Conservation (phyloP, 2,797 vertebrate genomes). For the Myoxocephalus aenaeus region DNA sequence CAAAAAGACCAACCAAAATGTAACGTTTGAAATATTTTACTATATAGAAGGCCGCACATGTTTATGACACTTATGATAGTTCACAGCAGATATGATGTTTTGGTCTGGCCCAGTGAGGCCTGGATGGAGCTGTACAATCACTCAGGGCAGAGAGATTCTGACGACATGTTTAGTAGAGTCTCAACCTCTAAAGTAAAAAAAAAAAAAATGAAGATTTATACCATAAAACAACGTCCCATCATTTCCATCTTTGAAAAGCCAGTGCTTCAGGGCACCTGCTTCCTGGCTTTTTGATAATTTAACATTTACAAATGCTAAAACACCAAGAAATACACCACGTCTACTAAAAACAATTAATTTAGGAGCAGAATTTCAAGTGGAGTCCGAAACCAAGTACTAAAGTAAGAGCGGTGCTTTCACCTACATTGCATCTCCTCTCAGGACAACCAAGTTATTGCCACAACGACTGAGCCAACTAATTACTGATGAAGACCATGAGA, state of each 20-base stretch:
- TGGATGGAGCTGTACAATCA: slow-evolving; percentile 45
- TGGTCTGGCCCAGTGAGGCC: slow-evolving; percentile 15
- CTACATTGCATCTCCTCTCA: no score
- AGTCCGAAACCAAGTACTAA: no score
- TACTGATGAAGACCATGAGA: no score
- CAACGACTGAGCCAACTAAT: no score
- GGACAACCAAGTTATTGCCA: no score
- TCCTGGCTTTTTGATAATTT: not conserved
- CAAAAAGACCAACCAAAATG: not conserved
- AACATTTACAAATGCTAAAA: not conserved
- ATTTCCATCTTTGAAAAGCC: slow-evolving; percentile 14
- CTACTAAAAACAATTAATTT: no score
- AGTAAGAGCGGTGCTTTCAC: no score
- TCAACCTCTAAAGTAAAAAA: not conserved
- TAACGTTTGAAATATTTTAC: slow-evolving; percentile 53
- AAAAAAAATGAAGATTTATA: not conserved
- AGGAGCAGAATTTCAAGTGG: no score
- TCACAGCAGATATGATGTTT: slow-evolving; percentile 40
- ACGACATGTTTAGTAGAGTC: not conserved
- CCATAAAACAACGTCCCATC: not conserved
- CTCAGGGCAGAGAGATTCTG: slow-evolving; percentile 16
- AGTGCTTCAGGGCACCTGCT: not conserved
- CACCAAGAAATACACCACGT: no score
- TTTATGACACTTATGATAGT: slow-evolving; percentile 38
- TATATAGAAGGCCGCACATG: slow-evolving; percentile 50